These are phyloP conservation scores for Zaprionus ghesquierei DNA, from an alignment of 1,140 invertebrate genomes.

Conservation along the genomic window DNA sequence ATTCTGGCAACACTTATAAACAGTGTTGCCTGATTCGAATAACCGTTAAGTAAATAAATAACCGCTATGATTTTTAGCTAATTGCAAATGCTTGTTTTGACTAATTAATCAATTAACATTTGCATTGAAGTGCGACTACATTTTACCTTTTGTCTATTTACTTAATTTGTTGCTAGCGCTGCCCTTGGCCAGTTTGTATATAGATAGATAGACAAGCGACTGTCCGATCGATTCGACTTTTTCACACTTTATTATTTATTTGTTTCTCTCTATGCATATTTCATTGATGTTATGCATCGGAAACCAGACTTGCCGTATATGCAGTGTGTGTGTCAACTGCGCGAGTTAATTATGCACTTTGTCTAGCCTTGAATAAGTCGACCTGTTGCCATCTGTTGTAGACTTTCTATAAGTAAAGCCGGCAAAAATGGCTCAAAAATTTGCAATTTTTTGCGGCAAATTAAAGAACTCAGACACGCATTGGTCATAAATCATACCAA, in stretches of 20 bases:
- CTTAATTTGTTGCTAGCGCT: neutral
- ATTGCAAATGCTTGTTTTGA: conserved; percentile 40
- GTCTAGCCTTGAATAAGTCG: conserved; percentile 22
- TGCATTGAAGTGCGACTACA: conserved; percentile 46
- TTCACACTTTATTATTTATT: conserved; percentile 11
- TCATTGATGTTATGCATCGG: conserved; percentile 28
- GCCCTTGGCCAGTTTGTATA: conserved; percentile 49
- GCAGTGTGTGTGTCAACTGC: conserved; percentile 46
- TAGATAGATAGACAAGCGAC: no score
- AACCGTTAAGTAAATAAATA: conserved; percentile 5
- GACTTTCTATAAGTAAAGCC: neutral
- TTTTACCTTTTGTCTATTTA: conserved; percentile 3
- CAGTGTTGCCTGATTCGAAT: neutral
- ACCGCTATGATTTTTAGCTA: conserved; percentile 15
- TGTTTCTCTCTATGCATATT: conserved; percentile 15
- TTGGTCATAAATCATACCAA: conserved; percentile 38
- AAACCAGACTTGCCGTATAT: conserved; percentile 41
- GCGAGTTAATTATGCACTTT: conserved; percentile 34
- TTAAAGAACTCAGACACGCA: conserved; percentile 49
- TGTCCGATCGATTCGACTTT: conserved; percentile 2
- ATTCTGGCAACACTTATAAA: neutral
- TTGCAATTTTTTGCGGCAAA: neutral
- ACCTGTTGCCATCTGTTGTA: neutral
- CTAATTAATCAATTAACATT: conserved; percentile 72
- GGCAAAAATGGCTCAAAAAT: conserved; percentile 8